These are phyloP conservation scores for Sebastes cheni DNA, from an alignment of 2,797 vertebrate species.

Conservation along the genomic window DNA sequence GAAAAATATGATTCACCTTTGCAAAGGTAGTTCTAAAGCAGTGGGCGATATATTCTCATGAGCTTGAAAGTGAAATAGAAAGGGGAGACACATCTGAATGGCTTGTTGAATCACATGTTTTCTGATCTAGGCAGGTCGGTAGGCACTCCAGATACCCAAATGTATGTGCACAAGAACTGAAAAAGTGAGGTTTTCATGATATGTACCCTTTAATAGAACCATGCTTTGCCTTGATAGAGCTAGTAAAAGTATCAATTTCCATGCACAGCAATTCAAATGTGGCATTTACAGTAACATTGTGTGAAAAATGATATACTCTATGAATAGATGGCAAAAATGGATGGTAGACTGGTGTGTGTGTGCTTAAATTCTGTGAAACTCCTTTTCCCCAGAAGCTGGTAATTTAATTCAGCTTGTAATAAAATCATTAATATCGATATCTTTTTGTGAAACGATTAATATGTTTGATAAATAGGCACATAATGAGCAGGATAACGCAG, in stretches of 20 bases:
- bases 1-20: not conserved
- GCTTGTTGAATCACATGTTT: not conserved
- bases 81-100: not conserved
- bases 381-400: conserved; percentile 6
- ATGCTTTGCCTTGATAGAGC: not conserved
- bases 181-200: not conserved
- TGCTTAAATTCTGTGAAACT: conserved; percentile 4
- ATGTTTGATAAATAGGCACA: conserved; percentile 38
- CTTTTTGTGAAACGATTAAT: conserved; percentile 33
- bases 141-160: not conserved
- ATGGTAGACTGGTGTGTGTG: not conserved
- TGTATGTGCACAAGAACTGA: not conserved
- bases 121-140: not conserved
- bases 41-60: not conserved
- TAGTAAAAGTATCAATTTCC: not conserved
- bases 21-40: not conserved
- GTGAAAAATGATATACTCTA: not conserved
- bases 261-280: not conserved
- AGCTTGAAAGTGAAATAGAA: not conserved
- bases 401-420: conserved; percentile 41
- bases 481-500: conserved; percentile 39
- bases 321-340: not conserved
- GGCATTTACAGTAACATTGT: conserved; percentile 1
- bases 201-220: not conserved
- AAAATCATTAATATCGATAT: conserved; percentile 44